Base-by-base conservation (phyloP, 53 echinoderm and acorn worm species). In the Pentamera pediparva region DNA sequence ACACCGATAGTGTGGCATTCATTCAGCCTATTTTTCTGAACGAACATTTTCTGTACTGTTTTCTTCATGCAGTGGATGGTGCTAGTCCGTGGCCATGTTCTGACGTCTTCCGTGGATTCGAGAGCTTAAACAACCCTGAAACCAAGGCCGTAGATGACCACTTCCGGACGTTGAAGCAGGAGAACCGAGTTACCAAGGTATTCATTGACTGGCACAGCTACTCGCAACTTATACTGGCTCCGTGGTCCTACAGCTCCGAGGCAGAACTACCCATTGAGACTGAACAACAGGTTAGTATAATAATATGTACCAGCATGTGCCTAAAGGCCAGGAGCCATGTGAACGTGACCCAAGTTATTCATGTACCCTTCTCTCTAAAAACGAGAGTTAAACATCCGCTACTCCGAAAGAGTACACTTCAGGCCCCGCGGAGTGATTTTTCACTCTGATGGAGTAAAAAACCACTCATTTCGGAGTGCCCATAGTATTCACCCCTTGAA, bases 161-260 rank as follows among this genome's bases (percentile, higher is more conserved):
- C 47, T 78, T 87, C 33, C 41, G 56, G 3, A 61, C 59, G 6
- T 32, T 83, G 52, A 65, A 78, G 25, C 29, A 47, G 0, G 28
- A 32, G 15, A 76, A 74, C 0, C 81, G 59, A 11, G 75, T 69
- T 25, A 81, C 85, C 25, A 72, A 72, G 21, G 73, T 90, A 67
- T 90, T 90, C 69, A 86, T 90, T 17, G 90, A 90, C 45, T 90
- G 85, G 85, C 90, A 90, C 74, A 86, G 86, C 22, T 90, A 90
- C 45, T 75, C 86, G 37, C 90, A 90, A 55, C 51, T 79, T 0
- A 82, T 82, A 75, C 37, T 86, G 37, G 85, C 90, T 15, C 90
- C 90, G 0, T 90, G 90, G 90, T 89, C 89, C 22, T 89, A 56
- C 74, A 57, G 57, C 10, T 15, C 30, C 1, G 13, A 39, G 1